Evolutionary conservation across 2,888 invertebrate species (phyloP).

Genomic region (Acleris emargana): DNA sequence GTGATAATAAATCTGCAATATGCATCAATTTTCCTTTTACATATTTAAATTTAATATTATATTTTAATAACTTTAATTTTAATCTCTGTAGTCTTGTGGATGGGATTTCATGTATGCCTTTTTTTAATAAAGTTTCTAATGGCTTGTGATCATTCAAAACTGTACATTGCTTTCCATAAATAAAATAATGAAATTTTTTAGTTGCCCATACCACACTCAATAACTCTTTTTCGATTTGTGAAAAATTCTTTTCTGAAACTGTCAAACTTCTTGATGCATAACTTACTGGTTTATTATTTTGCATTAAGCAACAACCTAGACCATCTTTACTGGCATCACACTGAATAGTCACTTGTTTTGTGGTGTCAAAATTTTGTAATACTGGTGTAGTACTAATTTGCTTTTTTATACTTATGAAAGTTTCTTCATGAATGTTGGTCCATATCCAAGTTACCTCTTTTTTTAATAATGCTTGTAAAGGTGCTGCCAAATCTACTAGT

Average conservation of each 20-base stretch:
- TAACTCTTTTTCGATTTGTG: conserved; percentile 30
- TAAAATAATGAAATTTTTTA: conserved; percentile 4
- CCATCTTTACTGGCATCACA: no score
- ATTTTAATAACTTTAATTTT: conserved; percentile 35
- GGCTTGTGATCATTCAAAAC: conserved; percentile 53
- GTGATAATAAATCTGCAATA: no score
- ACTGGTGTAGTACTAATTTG: no score
- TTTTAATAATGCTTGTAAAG: conserved; percentile 30
- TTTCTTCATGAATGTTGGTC: conserved; percentile 18
- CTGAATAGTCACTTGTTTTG: no score
- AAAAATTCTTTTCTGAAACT: conserved; percentile 14
- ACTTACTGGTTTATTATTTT: conserved; percentile 16
- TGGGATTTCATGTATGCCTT: conserved; percentile 43
- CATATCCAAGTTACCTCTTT: conserved; percentile 38
- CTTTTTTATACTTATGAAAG: no score
- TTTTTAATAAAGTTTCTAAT: conserved; percentile 38
- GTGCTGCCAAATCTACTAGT: conserved; percentile 30
- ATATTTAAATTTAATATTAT: conserved; percentile 10
- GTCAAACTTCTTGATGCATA: conserved; percentile 20
- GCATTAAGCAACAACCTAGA: conserved; percentile 19
- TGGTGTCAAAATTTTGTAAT: no score
- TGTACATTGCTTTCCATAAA: conserved; percentile 41
- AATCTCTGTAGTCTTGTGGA: conserved; percentile 46
- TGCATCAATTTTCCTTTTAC: no score
- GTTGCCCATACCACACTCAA: no score